Evolutionary conservation across 2,888 invertebrate species (phyloP), one percentile per base, ranked within the genome.

Genomic region (Lasioglossum pauxillum): DNA sequence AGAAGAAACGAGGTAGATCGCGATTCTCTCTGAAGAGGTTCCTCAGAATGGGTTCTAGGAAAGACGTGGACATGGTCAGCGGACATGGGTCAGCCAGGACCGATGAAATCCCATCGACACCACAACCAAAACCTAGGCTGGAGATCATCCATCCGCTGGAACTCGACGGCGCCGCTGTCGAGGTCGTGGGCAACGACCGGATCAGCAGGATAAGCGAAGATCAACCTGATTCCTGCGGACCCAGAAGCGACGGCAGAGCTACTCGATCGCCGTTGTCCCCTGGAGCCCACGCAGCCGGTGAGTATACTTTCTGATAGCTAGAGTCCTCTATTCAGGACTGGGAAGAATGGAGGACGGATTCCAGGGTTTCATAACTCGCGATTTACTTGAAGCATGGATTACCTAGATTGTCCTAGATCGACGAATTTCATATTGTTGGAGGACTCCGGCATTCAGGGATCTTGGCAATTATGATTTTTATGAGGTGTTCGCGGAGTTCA

Each of bases 71-170:
- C 92, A 90, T 95, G 90, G 91, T 93, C n/a, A 69, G 79, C 2
- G 94, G 95, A 0, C 94, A 95, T 86, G 95, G 96, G 71, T 94
- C 95, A 71, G 96, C 95, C 80, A 96, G 96, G 92, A 93, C 94
- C 75, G 96, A 97, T 87, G 96, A 97, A 85, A 95, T 96, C 82
- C 96, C 96, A 71, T 95, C 96, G 75, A 96, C 96, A 35, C 96
- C 96, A 12, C 96, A 96, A 92, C 96, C 97, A 10, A 98, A 97
- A 93, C 97, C 97, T 4, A 96, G 98, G 27, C 96, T 98, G 41
- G 98, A 98, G 85, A 98, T 98, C 90, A 98, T 98, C 87, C 98
- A 98, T 96, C 98, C 98, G 23, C 96, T 98, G 91, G 98, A 98
- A 93, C 96, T 98, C 84, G 98, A 98, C 94, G 97, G 98, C 49